phyloP scores from a whole-genome alignment of 2,113 vertebrate genomes.

The Cinclus mexicanus region DNA sequence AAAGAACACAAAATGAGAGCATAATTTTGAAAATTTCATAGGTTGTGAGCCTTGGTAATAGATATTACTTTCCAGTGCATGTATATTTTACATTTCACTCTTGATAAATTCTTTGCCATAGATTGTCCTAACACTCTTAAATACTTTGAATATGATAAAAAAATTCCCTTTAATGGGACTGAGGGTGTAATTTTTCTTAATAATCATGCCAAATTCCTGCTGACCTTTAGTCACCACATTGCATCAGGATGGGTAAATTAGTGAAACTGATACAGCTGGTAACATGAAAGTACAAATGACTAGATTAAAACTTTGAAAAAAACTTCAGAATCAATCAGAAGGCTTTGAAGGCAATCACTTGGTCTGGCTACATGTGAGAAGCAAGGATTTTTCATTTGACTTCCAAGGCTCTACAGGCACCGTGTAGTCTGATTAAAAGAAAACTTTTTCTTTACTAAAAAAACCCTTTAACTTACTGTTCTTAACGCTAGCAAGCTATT shows the following conservation, averaged over 20 bases:
- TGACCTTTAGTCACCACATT: neutral
- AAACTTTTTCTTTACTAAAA: constrained; percentile 27
- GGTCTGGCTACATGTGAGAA: neutral
- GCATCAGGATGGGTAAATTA: neutral
- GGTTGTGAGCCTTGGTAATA: neutral
- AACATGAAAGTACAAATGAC: neutral
- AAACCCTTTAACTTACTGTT: constrained; percentile 30
- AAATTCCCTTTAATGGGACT: neutral
- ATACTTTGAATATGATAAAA: neutral
- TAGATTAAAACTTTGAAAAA: neutral
- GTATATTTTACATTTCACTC: neutral
- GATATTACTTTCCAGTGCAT: neutral
- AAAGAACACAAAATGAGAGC: neutral
- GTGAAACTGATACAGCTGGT: neutral
- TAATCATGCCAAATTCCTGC: neutral
- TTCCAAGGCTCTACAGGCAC: neutral
- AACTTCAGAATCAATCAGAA: constrained; percentile 7
- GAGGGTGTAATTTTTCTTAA: neutral
- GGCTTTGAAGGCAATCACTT: constrained; percentile 24
- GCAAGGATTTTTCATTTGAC: constrained; percentile 11
- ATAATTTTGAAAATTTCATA: neutral
- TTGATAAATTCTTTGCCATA: neutral
- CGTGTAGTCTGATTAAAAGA: neutral
- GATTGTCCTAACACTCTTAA: neutral
- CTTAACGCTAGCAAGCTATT: neutral